Percentiles rank a stretch among this genome's conserved stretches.
Evolutionary conservation across 2,797 vertebrate genomes (phyloP).

Genomic region (Phataginus tetradactyla): DNA sequence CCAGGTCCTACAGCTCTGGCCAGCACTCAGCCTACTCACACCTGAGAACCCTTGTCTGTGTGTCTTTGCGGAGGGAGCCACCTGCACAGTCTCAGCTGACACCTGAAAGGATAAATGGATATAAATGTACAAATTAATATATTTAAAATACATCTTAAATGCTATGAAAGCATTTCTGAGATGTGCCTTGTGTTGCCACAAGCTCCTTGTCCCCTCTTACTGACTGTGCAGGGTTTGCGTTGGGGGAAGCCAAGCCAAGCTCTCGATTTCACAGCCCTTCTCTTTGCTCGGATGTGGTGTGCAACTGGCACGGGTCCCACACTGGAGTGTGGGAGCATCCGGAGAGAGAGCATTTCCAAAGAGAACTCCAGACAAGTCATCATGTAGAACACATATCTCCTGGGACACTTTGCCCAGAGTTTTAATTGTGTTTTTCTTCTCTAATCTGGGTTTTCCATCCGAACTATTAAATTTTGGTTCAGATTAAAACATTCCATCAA

Average conservation of each 20-base stretch:
- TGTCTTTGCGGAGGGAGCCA: neutral
- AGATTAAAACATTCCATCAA: constrained; percentile 39
- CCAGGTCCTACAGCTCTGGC: neutral
- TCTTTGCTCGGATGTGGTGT: constrained; percentile 57
- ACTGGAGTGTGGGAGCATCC: constrained; percentile 74
- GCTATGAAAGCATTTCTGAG: neutral
- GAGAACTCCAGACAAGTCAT: constrained; percentile 30
- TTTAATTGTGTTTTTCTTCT: neutral
- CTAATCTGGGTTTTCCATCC: constrained; percentile 26
- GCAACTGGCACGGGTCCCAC: constrained; percentile 42
- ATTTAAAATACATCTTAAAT: constrained; percentile 25
- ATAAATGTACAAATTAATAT: neutral
- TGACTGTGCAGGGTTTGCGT: neutral
- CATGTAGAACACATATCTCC: constrained; percentile 28
- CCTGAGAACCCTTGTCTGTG: neutral
- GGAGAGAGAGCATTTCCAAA: constrained; percentile 61
- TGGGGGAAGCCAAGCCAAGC: constrained; percentile 25
- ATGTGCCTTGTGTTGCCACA: neutral
- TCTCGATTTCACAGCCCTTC: constrained; percentile 35
- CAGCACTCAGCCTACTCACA: neutral
- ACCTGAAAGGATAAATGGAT: neutral
- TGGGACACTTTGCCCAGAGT: constrained; percentile 47
- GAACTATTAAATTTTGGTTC: constrained; percentile 56
- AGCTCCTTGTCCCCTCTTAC: neutral
- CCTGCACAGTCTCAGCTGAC: neutral